phyloP scores from a whole-genome alignment of 2,113 vertebrate genomes.

The Paraplagusia blochii region DNA sequence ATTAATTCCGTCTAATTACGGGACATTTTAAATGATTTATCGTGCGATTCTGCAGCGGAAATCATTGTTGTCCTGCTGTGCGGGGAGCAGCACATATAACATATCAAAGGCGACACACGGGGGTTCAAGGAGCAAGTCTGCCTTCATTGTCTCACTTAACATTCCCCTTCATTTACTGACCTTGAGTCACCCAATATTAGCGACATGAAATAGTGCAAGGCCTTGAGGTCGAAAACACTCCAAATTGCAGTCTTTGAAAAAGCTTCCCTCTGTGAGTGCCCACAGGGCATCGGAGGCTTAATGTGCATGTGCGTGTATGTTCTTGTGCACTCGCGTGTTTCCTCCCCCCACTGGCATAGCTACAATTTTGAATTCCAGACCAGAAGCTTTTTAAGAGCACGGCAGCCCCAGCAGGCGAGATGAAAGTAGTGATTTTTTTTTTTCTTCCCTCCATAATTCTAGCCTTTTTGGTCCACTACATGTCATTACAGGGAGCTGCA shows the following conservation, averaged over 20 bases:
- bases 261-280: slow-evolving; percentile 25
- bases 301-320: slow-evolving; percentile 43
- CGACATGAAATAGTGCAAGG: slow-evolving; percentile 45
- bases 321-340: slow-evolving; percentile 9
- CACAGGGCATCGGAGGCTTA: slow-evolving; percentile 10
- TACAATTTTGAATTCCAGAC: slow-evolving; percentile 49
- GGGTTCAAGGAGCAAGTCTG: slow-evolving; percentile 32
- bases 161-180: slow-evolving; percentile 49
- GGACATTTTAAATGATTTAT: slow-evolving; percentile 19
- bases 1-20: slow-evolving; percentile 32
- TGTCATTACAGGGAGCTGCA: slow-evolving; percentile 75
- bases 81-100: slow-evolving; percentile 6
- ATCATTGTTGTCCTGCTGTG: slow-evolving; percentile 19
- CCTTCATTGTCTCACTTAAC: slow-evolving; percentile 38
- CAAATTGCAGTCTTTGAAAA: slow-evolving; percentile 53
- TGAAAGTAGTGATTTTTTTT: slow-evolving; percentile 64
- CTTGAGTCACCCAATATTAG: slow-evolving; percentile 54
- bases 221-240: slow-evolving; percentile 46
- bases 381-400: slow-evolving; percentile 48
- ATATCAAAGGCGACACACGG: slow-evolving; percentile 31
- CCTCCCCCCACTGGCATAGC: slow-evolving; percentile 25
- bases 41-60: background rate
- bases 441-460: slow-evolving; percentile 65
- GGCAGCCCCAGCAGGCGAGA: slow-evolving; percentile 60
- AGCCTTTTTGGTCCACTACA: slow-evolving; percentile 68